Conservation (phyloP, 2,113 vertebrate species). For the Lanius collurio region DNA sequence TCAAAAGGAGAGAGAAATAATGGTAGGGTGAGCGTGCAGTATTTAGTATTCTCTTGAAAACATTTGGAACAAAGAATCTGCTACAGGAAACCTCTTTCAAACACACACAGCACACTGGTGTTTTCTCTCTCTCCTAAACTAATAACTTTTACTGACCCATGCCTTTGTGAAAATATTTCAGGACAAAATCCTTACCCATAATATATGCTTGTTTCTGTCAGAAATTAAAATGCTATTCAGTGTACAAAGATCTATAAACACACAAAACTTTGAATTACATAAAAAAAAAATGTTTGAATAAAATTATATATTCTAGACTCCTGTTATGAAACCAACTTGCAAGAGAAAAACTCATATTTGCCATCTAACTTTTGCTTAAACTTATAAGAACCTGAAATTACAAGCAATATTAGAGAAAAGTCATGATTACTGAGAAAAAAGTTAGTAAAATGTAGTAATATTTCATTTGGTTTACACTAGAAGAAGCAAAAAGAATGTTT, state of each 20-base stretch:
- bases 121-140: neutral
- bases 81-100: neutral
- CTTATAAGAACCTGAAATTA: neutral
- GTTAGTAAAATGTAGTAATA: neutral
- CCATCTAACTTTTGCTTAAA: neutral
- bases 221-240: neutral
- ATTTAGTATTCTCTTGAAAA: neutral
- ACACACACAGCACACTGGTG: neutral
- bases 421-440: neutral
- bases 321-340: neutral
- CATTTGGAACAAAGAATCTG: neutral
- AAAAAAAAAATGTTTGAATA: neutral
- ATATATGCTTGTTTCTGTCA: neutral
- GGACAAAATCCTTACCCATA: neutral
- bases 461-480: neutral
- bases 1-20: neutral
- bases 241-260: neutral
- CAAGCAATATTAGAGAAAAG: neutral
- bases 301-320: neutral
- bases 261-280: neutral
- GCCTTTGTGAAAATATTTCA: neutral
- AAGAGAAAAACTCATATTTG: neutral
- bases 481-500: rapidly evolving
- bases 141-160: neutral
- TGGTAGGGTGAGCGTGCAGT: rapidly evolving